Base-by-base conservation (phyloP, 2,888 invertebrate species). In the Microplitis deprimator region DNA sequence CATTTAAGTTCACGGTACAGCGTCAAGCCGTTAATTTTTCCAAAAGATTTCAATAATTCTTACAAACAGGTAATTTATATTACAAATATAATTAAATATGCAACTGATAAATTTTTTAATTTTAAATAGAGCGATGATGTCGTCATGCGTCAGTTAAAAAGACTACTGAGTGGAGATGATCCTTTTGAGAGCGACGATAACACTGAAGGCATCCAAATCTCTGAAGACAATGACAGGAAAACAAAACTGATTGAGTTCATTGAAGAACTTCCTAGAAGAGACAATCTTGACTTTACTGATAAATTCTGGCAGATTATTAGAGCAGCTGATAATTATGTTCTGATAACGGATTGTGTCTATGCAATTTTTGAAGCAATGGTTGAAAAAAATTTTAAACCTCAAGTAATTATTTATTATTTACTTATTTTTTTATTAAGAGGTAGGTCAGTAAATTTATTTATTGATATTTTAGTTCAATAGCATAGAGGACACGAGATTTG, bases 201-300 rank as follows among this genome's bases (percentile, higher is more conserved):
- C 38, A 65, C 10, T 61, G 62, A 59, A 13, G 10, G 16, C 6
- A 17, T 40, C 1, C 13, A 16, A 7, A 7, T 65, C 2, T 7
- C n/a, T 5, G 29, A 73, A 16, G 29, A 40, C 5, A 61, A 73
- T 38, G 64, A 70, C 8, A 79, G 76, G 41, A 79, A 79, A 20
- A 62, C 80, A 16, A 83, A 79, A 76, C 64, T 87, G 20, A 17
- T 73, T 41, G 77, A 82, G 67, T 76, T 80, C 71, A n/a, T 86
- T 29, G 75, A 80, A 40, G 81, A 81, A 73, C 69, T 85, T n/a
- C 75, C 77, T 10, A 76, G 72, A 17, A 81, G 87, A 39, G 77
- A 82, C 59, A 84, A 86, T 75, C 67, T 79, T 73, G 86, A 87
- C 78, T 85, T 87, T 73, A 84, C 84, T 13, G 87, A 87, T 75